Evolutionary conservation across 2,113 vertebrate genomes (phyloP).

Genomic region (Pteronura brasiliensis): DNA sequence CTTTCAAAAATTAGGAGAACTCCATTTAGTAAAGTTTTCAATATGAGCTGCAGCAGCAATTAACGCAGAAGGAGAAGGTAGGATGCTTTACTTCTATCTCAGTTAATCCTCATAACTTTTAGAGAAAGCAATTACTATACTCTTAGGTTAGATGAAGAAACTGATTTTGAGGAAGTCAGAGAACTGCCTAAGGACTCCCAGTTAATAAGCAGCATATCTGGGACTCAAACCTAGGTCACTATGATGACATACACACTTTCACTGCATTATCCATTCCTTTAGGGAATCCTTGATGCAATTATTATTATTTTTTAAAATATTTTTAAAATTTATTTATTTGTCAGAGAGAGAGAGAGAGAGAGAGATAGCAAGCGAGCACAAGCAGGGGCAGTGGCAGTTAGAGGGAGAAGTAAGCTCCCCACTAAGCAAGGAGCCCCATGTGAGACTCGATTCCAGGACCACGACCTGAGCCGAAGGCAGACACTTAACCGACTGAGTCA

Average conservation of each 20-base stretch:
- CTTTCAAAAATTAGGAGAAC: background rate
- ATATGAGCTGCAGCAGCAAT: background rate
- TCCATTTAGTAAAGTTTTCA: background rate
- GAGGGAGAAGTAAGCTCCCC: too few species aligned
- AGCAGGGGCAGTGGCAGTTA: too few species aligned
- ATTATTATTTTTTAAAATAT: too few species aligned
- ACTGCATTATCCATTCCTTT: background rate
- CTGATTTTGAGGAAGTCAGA: background rate
- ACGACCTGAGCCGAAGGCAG: too few species aligned
- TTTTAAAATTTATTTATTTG: too few species aligned
- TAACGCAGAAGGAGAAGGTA: background rate
- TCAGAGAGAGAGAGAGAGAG: too few species aligned
- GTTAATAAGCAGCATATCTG: background rate
- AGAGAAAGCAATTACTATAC: background rate
- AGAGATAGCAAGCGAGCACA: too few species aligned
- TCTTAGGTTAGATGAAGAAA: background rate
- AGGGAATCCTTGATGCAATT: background rate
- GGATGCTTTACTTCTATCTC: background rate
- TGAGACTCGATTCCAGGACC: too few species aligned
- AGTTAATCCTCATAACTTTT: background rate
- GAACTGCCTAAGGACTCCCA: background rate
- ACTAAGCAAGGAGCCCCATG: too few species aligned
- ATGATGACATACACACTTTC: background rate
- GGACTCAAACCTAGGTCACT: background rate
- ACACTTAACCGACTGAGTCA: too few species aligned